These are phyloP conservation scores for Pachliopta kotzebuea DNA, from an alignment of 2,888 invertebrate species.

Conservation along the genomic window DNA sequence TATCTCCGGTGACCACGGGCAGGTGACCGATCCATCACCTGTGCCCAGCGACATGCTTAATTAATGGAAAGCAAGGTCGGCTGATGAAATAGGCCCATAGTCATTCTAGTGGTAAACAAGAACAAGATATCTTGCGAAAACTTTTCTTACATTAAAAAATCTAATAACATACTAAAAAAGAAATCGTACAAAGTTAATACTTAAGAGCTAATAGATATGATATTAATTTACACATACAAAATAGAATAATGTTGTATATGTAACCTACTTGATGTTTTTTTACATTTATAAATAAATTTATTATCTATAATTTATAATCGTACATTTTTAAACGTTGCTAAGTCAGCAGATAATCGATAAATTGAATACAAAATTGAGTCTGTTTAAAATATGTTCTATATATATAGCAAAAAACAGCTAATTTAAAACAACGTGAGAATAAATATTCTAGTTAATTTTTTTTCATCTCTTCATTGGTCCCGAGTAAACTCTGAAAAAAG, in stretches of 20 bases:
- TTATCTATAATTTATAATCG: background rate
- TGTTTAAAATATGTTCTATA: no score
- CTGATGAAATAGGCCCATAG: constrained; percentile 64
- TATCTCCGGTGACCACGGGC: constrained; percentile 41
- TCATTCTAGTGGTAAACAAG: constrained; percentile 53
- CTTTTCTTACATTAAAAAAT: constrained; percentile 11
- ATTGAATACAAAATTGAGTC: no score
- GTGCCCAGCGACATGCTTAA: constrained; percentile 66
- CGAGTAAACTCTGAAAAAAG: no score
- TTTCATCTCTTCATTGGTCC: no score
- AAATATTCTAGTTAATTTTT: no score
- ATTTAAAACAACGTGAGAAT: no score
- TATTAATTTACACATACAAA: background rate
- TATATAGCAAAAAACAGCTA: no score
- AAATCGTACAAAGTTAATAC: background rate
- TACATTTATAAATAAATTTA: background rate
- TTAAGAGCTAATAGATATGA: background rate
- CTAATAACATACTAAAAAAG: background rate
- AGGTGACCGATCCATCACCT: constrained; percentile 76
- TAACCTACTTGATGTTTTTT: background rate
- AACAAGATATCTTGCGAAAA: constrained; percentile 39
- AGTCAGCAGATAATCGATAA: no score
- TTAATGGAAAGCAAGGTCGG: constrained; percentile 75
- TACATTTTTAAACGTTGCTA: background rate
- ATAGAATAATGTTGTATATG: background rate